These are phyloP conservation scores for Calcarius lapponicus DNA, from an alignment of 2,797 vertebrate species.

Conservation along the genomic window DNA sequence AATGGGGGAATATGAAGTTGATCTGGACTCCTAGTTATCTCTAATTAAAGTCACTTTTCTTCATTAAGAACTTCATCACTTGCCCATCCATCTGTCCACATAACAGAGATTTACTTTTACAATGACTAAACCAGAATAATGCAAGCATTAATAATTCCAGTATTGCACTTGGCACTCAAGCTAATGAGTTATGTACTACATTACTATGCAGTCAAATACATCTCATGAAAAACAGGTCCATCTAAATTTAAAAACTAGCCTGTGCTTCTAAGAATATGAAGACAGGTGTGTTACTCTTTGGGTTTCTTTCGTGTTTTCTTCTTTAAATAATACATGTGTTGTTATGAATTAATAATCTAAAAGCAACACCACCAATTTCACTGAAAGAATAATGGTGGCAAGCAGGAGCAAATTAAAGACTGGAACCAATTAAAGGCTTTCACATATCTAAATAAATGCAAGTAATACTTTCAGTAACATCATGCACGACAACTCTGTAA, in stretches of 20 bases:
- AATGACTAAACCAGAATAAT: conserved; percentile 10
- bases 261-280: background rate
- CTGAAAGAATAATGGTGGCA: background rate
- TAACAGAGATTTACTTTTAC: conserved; percentile 5
- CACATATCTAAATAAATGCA: background rate
- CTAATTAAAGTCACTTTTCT: background rate
- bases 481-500: background rate
- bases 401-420: background rate
- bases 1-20: background rate
- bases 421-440: background rate
- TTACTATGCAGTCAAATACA: background rate
- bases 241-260: background rate
- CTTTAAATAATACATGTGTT: background rate
- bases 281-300: background rate
- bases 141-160: background rate
- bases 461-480: background rate
- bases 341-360: background rate
- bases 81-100: background rate
- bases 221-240: background rate
- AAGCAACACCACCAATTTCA: background rate
- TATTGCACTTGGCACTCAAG: background rate
- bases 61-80: background rate
- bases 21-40: background rate
- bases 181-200: background rate
- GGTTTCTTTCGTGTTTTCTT: background rate